Percentiles rank a stretch among this genome's conserved stretches.
Conservation (phyloP, 2,113 vertebrate genomes). For the Acanthisitta chloris region DNA sequence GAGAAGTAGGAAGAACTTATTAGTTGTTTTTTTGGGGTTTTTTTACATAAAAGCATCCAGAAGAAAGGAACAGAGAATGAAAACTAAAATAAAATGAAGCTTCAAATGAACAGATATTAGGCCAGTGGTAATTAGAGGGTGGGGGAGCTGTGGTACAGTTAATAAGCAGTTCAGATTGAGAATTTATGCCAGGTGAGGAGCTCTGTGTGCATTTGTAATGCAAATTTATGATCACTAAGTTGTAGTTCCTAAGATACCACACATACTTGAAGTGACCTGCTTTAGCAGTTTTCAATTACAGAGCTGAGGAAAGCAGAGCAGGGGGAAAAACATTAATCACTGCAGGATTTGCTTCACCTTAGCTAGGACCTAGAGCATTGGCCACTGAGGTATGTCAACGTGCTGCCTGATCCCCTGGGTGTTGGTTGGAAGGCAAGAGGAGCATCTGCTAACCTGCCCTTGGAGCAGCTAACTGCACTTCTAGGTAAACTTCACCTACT, state of each 20-base stretch:
- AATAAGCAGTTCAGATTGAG: slow-evolving; percentile 27
- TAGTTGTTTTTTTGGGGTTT: not conserved
- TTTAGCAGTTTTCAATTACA: slow-evolving; percentile 43
- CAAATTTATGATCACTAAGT: slow-evolving; percentile 43
- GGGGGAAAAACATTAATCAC: not conserved
- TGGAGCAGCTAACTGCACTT: not conserved
- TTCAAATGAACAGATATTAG: slow-evolving; percentile 7
- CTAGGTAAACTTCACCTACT: not conserved
- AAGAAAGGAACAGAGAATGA: not conserved
- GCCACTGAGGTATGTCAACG: not conserved
- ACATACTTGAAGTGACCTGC: slow-evolving; percentile 28
- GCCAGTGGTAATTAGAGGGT: slow-evolving; percentile 17
- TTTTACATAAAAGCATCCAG: not conserved
- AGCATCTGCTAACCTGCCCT: not conserved
- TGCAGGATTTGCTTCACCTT: not conserved
- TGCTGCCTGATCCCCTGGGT: not conserved
- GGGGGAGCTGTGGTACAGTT: not conserved
- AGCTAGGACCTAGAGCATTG: not conserved
- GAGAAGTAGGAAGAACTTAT: not conserved
- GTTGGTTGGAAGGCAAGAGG: not conserved
- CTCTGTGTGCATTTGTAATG: slow-evolving; percentile 29
- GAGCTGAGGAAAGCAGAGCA: not conserved
- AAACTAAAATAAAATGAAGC: not conserved
- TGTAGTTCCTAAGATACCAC: slow-evolving; percentile 29
- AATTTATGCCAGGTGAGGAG: not conserved